Evolutionary conservation across 2,888 invertebrate species (phyloP).

Genomic region (Ariolimax columbianus): DNA sequence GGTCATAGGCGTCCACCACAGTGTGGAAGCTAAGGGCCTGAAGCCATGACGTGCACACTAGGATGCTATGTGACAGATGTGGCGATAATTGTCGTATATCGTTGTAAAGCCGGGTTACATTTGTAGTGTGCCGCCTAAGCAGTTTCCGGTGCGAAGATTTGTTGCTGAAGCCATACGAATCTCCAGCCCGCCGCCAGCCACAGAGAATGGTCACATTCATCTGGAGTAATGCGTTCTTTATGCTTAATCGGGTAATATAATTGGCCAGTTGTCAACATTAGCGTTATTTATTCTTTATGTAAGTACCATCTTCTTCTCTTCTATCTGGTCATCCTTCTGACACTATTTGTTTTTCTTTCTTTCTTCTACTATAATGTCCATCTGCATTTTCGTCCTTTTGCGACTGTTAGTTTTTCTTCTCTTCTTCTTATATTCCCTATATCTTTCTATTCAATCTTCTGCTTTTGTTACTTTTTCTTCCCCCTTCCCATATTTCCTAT

Average conservation of each 20-base stretch:
- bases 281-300: background rate
- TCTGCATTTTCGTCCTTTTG: too few relatives aligned
- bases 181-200: background rate
- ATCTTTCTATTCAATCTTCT: too few relatives aligned
- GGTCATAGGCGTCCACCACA: background rate
- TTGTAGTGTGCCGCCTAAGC: too few relatives aligned
- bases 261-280: background rate
- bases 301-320: background rate
- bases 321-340: background rate
- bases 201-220: background rate
- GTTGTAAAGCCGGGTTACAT: background rate
- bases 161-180: background rate
- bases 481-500: too few relatives aligned
- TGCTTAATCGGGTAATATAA: background rate
- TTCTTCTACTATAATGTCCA: too few relatives aligned
- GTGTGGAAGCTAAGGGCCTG: background rate
- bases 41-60: background rate
- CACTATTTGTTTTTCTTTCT: too few relatives aligned
- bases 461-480: too few relatives aligned
- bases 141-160: background rate
- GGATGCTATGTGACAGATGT: background rate
- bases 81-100: background rate
- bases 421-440: too few relatives aligned
- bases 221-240: background rate
- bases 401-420: too few relatives aligned